Base-by-base conservation (phyloP, 1,140 invertebrate genomes). In the Habropoda laboriosa region DNA sequence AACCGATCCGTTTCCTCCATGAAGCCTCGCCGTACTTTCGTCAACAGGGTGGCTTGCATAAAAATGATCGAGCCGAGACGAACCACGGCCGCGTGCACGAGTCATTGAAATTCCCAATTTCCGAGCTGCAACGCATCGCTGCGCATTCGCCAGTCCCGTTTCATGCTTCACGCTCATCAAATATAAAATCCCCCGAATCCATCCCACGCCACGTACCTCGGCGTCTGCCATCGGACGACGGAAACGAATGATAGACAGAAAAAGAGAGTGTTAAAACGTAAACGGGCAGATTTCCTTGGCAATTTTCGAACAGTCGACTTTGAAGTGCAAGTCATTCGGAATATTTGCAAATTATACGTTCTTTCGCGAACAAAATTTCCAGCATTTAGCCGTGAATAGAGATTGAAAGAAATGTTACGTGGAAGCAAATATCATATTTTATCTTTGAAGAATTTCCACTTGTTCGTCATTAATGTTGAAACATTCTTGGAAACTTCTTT, bases 21-120 rank as follows among this genome's bases (percentile, higher is more conserved):
- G 38, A 32, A 12, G 47, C 40, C n/a, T 60, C 66, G 8, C 10
- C 30, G 32, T 16, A 8, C 16, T 58, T 68, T 58, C 49, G 58
- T 38, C 42, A 2, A 49, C 47, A 12, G 38, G 10, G n/a, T n/a
- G 7, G 40, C 18, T 6, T 24, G 57, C n/a, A 24, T 40, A 38
- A 66, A 64, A 75, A 66, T 58, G 68, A 64, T 75, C 72, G 60
- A 24, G 1, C 21, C 47, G 47, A 75, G 72, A 66, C 35, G 30
- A 35, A 21, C 35, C 38, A 13, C 42, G 13, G 18, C n/a, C 45
- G 30, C 53, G 42, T 21, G 18, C 16, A 30, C 38, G 58, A 85
- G 60, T 86, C 83, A 85, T 70, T 79, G 77, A 75, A 74, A 71
- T 74, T 82, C 53, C 60, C 83, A 85, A 85, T 86, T 85, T 85